Conservation (phyloP, 2,113 vertebrate genomes). For the Silurus glanis region DNA sequence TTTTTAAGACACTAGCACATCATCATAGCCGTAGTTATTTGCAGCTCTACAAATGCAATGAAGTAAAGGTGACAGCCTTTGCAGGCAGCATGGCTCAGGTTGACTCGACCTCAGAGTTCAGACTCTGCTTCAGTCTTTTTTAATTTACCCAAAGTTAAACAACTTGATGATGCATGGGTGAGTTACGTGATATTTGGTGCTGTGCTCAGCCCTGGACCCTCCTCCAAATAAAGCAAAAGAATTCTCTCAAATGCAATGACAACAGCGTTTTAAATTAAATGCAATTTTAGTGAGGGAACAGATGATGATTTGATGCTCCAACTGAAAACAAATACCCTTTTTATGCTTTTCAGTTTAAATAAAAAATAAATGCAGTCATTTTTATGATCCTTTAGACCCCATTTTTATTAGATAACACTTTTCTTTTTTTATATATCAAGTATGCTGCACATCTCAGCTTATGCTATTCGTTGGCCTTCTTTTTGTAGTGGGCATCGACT, state of each 20-base stretch:
- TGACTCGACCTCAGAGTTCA: conserved; percentile 11
- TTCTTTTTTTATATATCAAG: background rate
- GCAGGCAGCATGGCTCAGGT: background rate
- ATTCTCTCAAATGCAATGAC: conserved; percentile 1
- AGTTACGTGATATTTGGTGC: conserved; percentile 31
- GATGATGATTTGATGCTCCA: no score
- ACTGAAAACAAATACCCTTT: background rate
- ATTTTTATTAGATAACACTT: background rate
- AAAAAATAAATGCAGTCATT: background rate
- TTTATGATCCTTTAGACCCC: background rate
- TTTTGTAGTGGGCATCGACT: conserved; percentile 5
- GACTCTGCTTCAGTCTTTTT: conserved; percentile 2
- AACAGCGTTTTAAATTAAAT: conserved; percentile 6
- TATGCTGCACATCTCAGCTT: background rate
- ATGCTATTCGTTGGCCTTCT: conserved; percentile 3
- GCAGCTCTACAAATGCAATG: background rate
- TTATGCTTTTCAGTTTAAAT: background rate
- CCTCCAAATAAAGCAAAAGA: background rate
- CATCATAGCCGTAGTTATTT: background rate
- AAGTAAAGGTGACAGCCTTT: background rate
- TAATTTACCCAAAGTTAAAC: conserved; percentile 19
- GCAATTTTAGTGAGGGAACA: background rate
- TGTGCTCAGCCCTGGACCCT: background rate
- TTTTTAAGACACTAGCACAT: conserved; percentile 12
- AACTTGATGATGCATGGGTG: conserved; percentile 16